A percentile compares a stretch with the other conserved stretches of the same genome.
phyloP scores from a whole-genome alignment of 2,888 invertebrate species.

The Drosophila pseudotalamancana region DNA sequence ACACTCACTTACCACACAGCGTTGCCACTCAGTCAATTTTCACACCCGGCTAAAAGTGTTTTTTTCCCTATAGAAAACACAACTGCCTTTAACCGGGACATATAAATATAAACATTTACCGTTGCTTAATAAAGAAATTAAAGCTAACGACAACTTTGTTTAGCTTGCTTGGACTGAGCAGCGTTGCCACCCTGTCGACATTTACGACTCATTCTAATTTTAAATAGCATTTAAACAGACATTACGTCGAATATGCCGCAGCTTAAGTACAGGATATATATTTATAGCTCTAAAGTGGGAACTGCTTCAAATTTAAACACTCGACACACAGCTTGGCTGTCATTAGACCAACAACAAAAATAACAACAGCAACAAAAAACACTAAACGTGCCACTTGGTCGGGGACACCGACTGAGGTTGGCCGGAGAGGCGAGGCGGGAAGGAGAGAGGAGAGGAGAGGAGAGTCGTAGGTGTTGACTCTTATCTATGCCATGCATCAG shows the following conservation, averaged over 20 bases:
- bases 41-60: background rate
- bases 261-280: constrained; percentile 16
- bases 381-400: constrained; percentile 28
- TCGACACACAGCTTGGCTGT: constrained; percentile 57
- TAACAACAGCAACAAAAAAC: constrained; percentile 19
- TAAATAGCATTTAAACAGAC: constrained; percentile 1
- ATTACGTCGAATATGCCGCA: constrained; percentile 9
- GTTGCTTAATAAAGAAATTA: background rate
- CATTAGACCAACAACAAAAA: constrained; percentile 59
- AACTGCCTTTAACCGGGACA: background rate
- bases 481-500: constrained; percentile 77
- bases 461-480: constrained; percentile 29
- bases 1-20: background rate
- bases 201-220: background rate
- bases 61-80: no score
- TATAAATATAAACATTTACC: background rate
- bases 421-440: constrained; percentile 18
- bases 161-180: background rate
- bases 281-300: background rate
- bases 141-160: background rate
- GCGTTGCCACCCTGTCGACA: constrained; percentile 1
- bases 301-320: constrained; percentile 68
- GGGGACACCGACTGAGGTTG: constrained; percentile 37
- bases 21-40: background rate
- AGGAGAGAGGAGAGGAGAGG: background rate